Base-by-base conservation (phyloP, 2,888 invertebrate species). In the Caenorhabditis angaria region DNA sequence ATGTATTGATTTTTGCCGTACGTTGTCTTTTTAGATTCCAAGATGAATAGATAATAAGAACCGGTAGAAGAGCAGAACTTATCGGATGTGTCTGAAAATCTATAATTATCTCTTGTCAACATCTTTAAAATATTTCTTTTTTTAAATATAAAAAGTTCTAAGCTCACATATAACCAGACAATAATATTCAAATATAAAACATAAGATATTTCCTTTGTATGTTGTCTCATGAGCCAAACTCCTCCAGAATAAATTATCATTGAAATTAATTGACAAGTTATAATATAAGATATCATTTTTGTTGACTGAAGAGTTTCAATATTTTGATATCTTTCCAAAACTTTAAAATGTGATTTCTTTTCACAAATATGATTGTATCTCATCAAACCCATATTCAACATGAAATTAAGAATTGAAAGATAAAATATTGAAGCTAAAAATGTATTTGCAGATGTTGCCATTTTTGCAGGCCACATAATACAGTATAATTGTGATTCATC, bases 21-120 rank as follows among this genome's bases (percentile, higher is more conserved):
- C 69, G 51, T 53, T 70, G 61, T 48, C 41, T 50, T 27, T 70
- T 70, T 6, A 70, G 61, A 32, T 65, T 64, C 59, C 69, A 61
- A n/a, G 65, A 57, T 2, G 69, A 70, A 32, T 53, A 61, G n/a
- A 70, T 35, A 32, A 70, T 70, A 10, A 70, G 54, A 41, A 41
- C 41, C 41, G 41, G 41, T 5, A 41, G 14, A 41, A 41, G 41
- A 3, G 41, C 41, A 41, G 14, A 41, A 41, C 41, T 41, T 41
- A 41, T 41, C 18, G 41, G 41, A 14, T 41, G 41, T 3, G 41
- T 41, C 41, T 41, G 14, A 12, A 41, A 41, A 10, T 18, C n/a
- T n/a, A n/a, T n/a, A n/a, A n/a, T n/a, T n/a, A n/a, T n/a, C n/a
- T n/a, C n/a, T n/a, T n/a, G n/a, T n/a, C n/a, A n/a, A n/a, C n/a